Evolutionary conservation across 1,140 invertebrate species (phyloP), one percentile per base, ranked within the genome.

Genomic region (Cyclina sinensis): DNA sequence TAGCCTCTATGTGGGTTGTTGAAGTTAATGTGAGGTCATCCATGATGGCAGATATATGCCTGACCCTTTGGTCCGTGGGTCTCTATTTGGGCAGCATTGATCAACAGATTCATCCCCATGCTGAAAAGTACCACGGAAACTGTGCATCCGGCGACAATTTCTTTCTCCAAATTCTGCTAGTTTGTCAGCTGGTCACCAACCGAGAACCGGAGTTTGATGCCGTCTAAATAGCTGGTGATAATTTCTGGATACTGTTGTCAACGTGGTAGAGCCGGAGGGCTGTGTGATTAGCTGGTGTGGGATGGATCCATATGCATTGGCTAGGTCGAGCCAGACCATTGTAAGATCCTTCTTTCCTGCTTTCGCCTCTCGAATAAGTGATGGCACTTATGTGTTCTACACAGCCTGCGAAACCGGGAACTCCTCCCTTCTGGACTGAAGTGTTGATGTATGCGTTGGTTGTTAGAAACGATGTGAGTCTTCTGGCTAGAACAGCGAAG

Each of bases 281-380:
- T 78, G 73, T 78, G 48, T 78, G 37, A 78, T 78, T 16, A 78
- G 73, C 73, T 78, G 73, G 73, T 91, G 91, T 27, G 86, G 83
- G 9, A 91, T 65, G 70, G 89, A 81, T 39, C 79, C 86, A 74
- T 86, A 91, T 16, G 74, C 89, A 32, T 90, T 91, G 37, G 87
- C 89, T 27, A 90, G 51, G 54, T 90, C 89, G 7, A 90, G 70
- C 91, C 89, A 91, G 16, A 91, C 70, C 18, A 91, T 86, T 62
- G 88, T 88, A 14, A 85, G 59, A 24, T 85, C 51, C 37, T 76
- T 83, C 59, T 51, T 85, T 0, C 51, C 43, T 14, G 39, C 59
- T 39, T 89, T 89, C 24, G 87, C 87, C 80, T 89, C 87, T 27
- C 48, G 16, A 11, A 80, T 65, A 0, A 86, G 35, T 48, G 30